Evolutionary conservation across 2,888 invertebrate genomes (phyloP).

Genomic region (Lacanobia oleracea): DNA sequence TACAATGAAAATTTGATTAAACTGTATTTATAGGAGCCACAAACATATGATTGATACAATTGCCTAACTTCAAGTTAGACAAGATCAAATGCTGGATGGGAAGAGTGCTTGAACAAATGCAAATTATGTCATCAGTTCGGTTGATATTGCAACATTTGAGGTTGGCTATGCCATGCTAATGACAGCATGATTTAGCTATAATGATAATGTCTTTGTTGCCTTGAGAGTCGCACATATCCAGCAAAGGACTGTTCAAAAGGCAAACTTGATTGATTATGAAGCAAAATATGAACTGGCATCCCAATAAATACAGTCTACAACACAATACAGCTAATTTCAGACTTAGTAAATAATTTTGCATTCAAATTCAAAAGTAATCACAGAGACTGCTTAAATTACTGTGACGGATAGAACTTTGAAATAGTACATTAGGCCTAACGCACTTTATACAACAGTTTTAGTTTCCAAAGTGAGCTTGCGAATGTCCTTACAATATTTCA

Average conservation of each 20-base stretch:
- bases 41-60: background rate
- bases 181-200: background rate
- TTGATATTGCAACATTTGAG: background rate
- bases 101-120: slow-evolving; percentile 16
- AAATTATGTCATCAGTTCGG: background rate
- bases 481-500: slow-evolving; percentile 35
- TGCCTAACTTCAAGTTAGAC: background rate
- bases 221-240: background rate
- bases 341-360: slow-evolving; percentile 64
- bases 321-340: slow-evolving; percentile 52
- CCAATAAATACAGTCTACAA: slow-evolving; percentile 57
- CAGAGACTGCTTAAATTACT: slow-evolving; percentile 60
- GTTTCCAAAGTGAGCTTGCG: slow-evolving; percentile 31
- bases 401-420: slow-evolving; percentile 64
- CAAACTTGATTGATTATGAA: background rate
- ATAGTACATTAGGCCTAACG: slow-evolving; percentile 65
- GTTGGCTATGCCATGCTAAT: background rate
- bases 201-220: background rate
- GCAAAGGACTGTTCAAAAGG: background rate
- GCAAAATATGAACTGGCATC: slow-evolving; percentile 1
- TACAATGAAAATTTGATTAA: slow-evolving; percentile 67
- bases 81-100: slow-evolving; percentile 9
- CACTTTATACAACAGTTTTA: slow-evolving; percentile 59
- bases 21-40: slow-evolving; percentile 51
- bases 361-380: slow-evolving; percentile 63